Conservation (phyloP, 2,797 vertebrate genomes). For the Phrynocephalus forsythii region DNA sequence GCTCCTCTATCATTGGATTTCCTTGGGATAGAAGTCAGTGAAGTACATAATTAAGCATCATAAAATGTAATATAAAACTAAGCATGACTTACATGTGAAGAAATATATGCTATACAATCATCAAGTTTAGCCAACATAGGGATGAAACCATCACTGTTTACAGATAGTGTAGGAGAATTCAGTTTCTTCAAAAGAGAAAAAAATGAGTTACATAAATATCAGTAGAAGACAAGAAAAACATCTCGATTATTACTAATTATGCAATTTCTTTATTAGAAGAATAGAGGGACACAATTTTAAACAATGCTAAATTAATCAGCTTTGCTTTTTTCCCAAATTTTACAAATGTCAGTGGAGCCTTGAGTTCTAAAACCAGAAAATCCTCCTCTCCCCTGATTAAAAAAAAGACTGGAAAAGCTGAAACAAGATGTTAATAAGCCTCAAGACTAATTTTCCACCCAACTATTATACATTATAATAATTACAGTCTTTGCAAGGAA, state of each 20-base stretch:
- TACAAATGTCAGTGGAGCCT: background rate
- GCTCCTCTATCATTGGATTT: background rate
- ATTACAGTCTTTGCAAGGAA: background rate
- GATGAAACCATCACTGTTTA: conserved; percentile 98
- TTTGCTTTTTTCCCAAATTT: background rate
- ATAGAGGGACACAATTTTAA: background rate
- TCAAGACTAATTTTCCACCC: background rate
- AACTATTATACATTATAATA: background rate
- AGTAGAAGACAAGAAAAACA: background rate
- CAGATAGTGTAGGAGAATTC: conserved; percentile 94
- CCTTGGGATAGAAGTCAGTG: background rate
- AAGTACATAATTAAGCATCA: background rate
- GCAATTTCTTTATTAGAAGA: background rate
- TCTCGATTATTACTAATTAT: background rate
- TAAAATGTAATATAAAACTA: conserved; percentile 28
- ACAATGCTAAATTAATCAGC: background rate
- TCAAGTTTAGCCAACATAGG: conserved; percentile 96
- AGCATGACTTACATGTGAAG: conserved; percentile 90
- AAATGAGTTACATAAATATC: conserved; percentile 7
- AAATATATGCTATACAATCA: conserved; percentile 96
- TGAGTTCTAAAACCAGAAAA: background rate
- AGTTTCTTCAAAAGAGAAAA: conserved; percentile 85
- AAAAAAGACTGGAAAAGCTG: too few species aligned
- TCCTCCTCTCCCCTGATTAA: too few species aligned
- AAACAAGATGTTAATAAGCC: background rate